Base-by-base conservation (phyloP, 2,797 vertebrate genomes). In the Lophius americanus region DNA sequence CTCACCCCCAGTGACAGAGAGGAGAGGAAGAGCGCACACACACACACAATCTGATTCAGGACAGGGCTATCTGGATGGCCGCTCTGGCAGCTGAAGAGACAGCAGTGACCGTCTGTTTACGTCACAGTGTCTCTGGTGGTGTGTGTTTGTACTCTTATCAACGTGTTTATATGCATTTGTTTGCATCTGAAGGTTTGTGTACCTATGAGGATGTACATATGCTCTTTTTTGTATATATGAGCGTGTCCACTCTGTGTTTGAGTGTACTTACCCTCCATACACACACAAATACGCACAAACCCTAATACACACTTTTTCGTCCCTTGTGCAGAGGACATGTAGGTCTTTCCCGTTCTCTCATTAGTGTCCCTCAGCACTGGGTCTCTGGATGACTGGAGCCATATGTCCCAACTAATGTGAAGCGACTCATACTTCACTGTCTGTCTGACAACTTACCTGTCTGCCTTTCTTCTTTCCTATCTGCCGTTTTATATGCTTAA, bases 41-140 rank as follows among this genome's bases (percentile, higher is more conserved):
- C 56, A 60, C 54, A 62, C 6, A 44, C 43, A 44, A 75, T 83
- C 85, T 73, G 85, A 90, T 90, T 89, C 87, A 82, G 85, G 84
- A 89, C 79, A 65, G 53, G 64, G 57, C 70, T 90, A 91, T 92
- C 87, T 90, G 88, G 87, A 89, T 90, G 86, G 88, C 79, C 76
- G 72, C 75, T 82, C 83, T 87, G 82, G 88, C 86, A 92, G 85
- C 87, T 87, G 85, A 89, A 91, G 87, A 90, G 87, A 91, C 79
- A 70, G 77, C 82, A 88, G 79, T 83, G 82, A 88, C 83, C 86
- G 76, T 77, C 65, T 78, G 68, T 77, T 68, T 87, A 56, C 56
- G 66, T 81, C 57, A 64, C 60, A 77, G 65, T 80, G 64, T 68
- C 42, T 68, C 43, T 76, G 48, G 60, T 13, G 57, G 57, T 53